phyloP scores from a whole-genome alignment of 1,140 invertebrate genomes.

The Tetraneura akinire region DNA sequence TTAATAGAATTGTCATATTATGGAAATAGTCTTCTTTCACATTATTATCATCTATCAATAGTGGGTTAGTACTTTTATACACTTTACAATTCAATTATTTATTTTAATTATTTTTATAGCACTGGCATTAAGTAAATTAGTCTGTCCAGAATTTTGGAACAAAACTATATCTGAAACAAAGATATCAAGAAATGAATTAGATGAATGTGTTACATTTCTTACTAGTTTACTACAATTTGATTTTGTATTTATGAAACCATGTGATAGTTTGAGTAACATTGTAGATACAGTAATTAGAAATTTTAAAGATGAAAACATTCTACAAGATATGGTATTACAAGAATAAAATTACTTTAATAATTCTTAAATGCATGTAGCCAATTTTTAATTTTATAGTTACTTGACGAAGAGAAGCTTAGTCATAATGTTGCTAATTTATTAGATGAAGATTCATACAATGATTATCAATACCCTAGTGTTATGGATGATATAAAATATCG shows the following conservation, averaged over 20 bases:
- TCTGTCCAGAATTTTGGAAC: neutral
- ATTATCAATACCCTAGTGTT: neutral
- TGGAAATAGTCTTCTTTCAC: conserved; percentile 73
- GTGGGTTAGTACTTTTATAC: conserved; percentile 63
- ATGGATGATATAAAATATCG: conserved; percentile 5
- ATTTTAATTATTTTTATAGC: conserved; percentile 22
- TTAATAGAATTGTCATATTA: conserved; percentile 87
- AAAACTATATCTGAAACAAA: neutral
- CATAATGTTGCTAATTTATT: neutral
- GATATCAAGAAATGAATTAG: neutral
- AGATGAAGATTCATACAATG: conserved; percentile 34
- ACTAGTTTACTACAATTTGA: conserved; percentile 25
- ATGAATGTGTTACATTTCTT: neutral
- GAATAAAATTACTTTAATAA: too few relatives aligned
- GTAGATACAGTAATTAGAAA: neutral
- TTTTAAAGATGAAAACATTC: conserved; percentile 28
- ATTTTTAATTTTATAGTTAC: conserved; percentile 16
- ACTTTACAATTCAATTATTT: neutral
- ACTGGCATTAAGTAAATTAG: conserved; percentile 1
- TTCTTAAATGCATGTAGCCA: too few relatives aligned
- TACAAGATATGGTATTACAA: conserved; percentile 12
- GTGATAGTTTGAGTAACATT: neutral
- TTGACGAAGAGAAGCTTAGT: conserved; percentile 20
- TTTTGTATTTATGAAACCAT: conserved; percentile 43
- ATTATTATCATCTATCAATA: conserved; percentile 78